Evolutionary conservation across 1,140 invertebrate genomes (phyloP).

Genomic region (Gryon sp.): DNA sequence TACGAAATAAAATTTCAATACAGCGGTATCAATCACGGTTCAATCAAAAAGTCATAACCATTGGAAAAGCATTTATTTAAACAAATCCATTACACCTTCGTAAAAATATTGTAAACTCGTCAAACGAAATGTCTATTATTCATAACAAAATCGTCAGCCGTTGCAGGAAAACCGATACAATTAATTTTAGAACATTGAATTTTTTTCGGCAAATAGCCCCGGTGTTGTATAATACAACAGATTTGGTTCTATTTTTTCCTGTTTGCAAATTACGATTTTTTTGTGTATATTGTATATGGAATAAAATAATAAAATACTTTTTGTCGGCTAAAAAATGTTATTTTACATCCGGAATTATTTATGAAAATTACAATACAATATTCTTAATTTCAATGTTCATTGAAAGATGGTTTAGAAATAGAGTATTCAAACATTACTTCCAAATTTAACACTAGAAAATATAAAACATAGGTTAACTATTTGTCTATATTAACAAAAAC

Average conservation of each 20-base stretch:
- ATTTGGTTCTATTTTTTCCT: conserved; percentile 3
- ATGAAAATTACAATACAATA: too few species aligned
- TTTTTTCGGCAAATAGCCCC: conserved; percentile 9
- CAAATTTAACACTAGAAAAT: too few species aligned
- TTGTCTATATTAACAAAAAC: too few species aligned
- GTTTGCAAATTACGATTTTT: not conserved
- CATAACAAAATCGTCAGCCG: conserved; percentile 37
- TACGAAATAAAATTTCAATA: conserved; percentile 44
- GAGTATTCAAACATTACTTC: too few species aligned
- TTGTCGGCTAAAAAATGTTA: too few species aligned
- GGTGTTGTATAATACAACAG: not conserved
- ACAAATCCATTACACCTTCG: conserved; percentile 50
- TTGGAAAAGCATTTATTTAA: conserved; percentile 51
- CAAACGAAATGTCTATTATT: conserved; percentile 50
- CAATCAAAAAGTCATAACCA: conserved; percentile 59
- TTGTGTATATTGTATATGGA: too few species aligned
- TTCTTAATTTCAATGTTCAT: too few species aligned
- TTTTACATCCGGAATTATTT: too few species aligned
- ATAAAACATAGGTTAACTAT: too few species aligned
- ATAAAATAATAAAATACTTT: too few species aligned
- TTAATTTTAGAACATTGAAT: conserved; percentile 31
- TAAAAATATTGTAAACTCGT: conserved; percentile 51
- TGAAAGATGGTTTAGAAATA: too few species aligned
- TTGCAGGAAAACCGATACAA: conserved; percentile 11
- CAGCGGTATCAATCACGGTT: conserved; percentile 45